These are phyloP conservation scores for Rhagoletis pomonella DNA, from an alignment of 1,140 invertebrate species.

Conservation along the genomic window DNA sequence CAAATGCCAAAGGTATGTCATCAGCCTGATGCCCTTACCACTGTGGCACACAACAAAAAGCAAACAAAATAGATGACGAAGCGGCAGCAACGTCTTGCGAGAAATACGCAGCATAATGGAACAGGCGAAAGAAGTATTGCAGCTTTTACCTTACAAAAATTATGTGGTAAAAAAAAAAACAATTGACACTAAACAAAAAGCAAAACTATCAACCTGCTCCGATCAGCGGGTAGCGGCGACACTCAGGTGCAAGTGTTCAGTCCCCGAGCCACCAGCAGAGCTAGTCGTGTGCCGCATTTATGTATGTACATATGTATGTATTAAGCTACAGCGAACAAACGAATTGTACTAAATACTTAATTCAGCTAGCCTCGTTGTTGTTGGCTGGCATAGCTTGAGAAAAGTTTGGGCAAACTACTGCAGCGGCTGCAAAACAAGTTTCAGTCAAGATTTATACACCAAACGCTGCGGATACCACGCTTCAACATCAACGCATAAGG, in stretches of 20 bases:
- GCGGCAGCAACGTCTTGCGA: neutral
- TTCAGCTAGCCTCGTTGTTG: neutral
- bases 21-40: neutral
- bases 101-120: neutral
- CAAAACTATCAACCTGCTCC: neutral
- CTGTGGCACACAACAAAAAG: neutral
- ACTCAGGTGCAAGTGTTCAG: neutral
- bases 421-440: constrained; percentile 62
- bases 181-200: neutral
- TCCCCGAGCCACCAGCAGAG: neutral
- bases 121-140: constrained; percentile 1
- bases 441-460: constrained; percentile 64
- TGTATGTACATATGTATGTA: neutral
- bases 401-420: constrained; percentile 34
- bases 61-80: neutral
- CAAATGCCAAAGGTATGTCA: constrained; percentile 5
- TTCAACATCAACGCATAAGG: neutral
- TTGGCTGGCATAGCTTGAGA: neutral
- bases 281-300: neutral
- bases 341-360: neutral
- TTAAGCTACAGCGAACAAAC: neutral
- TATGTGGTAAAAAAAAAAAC: neutral
- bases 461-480: constrained; percentile 39
- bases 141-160: neutral
- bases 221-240: neutral